phyloP scores from a whole-genome alignment of 1,140 invertebrate genomes.

The Zaprionus davidi region DNA sequence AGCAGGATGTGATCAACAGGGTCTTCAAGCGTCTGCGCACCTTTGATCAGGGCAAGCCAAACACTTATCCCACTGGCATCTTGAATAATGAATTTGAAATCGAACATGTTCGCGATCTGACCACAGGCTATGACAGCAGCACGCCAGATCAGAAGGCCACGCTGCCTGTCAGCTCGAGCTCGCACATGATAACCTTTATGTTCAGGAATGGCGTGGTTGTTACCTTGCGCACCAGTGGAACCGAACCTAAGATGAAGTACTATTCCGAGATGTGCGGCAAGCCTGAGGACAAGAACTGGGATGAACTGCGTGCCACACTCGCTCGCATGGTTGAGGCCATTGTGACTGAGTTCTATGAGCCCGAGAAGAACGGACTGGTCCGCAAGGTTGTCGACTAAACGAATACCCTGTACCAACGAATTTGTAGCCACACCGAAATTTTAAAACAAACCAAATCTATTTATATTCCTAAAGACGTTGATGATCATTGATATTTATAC shows the following conservation, averaged over 20 bases:
- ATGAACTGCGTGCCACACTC: conserved; percentile 87
- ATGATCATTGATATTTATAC: conserved; percentile 25
- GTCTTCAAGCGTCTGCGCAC: conserved; percentile 95
- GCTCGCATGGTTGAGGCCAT: conserved; percentile 92
- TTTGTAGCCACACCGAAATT: conserved; percentile 23
- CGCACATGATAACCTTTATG: conserved; percentile 98
- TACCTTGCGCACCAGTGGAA: conserved; percentile 98
- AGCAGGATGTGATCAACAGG: conserved; percentile 88
- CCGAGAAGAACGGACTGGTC: conserved; percentile 89
- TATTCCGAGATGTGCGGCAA: conserved; percentile 95
- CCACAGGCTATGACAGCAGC: conserved; percentile 93
- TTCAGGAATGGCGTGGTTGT: conserved; percentile 94
- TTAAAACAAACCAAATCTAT: conserved; percentile 37
- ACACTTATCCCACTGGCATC: conserved; percentile 89
- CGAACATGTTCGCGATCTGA: conserved; percentile 92
- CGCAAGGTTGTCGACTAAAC: conserved; percentile 62
- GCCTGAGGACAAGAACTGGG: conserved; percentile 89
- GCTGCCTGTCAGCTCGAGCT: conserved; percentile 90
- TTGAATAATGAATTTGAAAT: conserved; percentile 90
- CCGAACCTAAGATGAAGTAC: conserved; percentile 99
- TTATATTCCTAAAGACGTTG: conserved; percentile 12
- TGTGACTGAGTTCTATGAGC: conserved; percentile 92
- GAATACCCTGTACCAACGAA: conserved; percentile 8
- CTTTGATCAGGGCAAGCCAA: conserved; percentile 85
- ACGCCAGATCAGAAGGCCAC: conserved; percentile 89